Evolutionary conservation across 2,888 invertebrate genomes (phyloP).

Genomic region (Venusia cambrica): DNA sequence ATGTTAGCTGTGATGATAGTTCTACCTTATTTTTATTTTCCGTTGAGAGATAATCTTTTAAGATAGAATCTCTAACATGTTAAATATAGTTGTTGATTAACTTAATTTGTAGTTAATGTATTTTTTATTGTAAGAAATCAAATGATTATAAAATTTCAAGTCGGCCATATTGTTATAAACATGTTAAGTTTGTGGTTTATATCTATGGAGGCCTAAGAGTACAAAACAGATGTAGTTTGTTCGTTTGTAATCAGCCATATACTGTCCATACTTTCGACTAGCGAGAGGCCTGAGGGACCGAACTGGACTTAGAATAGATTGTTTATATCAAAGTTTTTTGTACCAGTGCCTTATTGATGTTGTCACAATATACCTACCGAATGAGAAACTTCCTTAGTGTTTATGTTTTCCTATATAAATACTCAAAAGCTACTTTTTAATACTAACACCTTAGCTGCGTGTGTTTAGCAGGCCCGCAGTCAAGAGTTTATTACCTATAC

Average conservation of each 20-base stretch:
- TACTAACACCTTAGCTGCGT: constrained; percentile 4
- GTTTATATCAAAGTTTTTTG: constrained; percentile 18
- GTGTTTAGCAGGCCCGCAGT: too few relatives aligned
- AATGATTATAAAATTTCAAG: constrained; percentile 20
- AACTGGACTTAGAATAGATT: too few relatives aligned
- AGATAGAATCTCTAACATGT: too few relatives aligned
- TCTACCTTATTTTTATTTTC: too few relatives aligned
- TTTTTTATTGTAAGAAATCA: constrained; percentile 36
- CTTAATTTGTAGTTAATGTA: constrained; percentile 35
- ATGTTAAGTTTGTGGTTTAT: constrained; percentile 10
- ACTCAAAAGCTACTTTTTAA: background rate
- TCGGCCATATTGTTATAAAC: background rate
- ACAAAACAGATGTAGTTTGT: constrained; percentile 32
- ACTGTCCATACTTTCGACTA: too few relatives aligned
- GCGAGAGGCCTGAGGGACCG: too few relatives aligned
- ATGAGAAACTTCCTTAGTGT: background rate
- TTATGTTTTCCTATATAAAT: background rate
- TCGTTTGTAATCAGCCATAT: constrained; percentile 8
- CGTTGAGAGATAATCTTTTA: too few relatives aligned
- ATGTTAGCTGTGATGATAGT: too few relatives aligned
- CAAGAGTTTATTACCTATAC: background rate
- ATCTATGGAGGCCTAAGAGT: constrained; percentile 34
- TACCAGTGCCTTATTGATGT: constrained; percentile 32
- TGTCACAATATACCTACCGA: constrained; percentile 5
- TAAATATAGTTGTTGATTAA: too few relatives aligned